These are phyloP conservation scores for Alloplasta piceator DNA, from an alignment of 2,888 invertebrate species.

Conservation along the genomic window DNA sequence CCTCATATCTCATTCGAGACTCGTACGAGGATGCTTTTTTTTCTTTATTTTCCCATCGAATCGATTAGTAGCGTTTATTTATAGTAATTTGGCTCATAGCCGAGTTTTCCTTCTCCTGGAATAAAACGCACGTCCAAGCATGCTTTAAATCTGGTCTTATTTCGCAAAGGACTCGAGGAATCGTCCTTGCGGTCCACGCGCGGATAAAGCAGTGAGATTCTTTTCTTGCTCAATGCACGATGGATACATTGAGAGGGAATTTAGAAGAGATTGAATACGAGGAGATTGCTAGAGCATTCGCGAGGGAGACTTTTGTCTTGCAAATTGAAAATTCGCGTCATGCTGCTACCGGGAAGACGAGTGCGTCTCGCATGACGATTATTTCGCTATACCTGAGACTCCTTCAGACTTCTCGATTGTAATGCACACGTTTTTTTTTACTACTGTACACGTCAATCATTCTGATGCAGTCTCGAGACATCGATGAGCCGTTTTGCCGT, in stretches of 20 bases:
- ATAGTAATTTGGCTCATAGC: conserved; percentile 81
- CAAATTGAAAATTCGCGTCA: conserved; percentile 81
- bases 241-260: not conserved
- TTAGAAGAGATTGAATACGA: not conserved
- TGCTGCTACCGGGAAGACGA: conserved; percentile 81
- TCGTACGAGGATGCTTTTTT: conserved; percentile 62
- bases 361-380: conserved; percentile 77
- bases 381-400: conserved; percentile 20
- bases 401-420: conserved; percentile 28
- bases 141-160: conserved; percentile 28
- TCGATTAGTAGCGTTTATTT: conserved; percentile 79
- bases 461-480: conserved; percentile 45
- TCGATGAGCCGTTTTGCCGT: conserved; percentile 59
- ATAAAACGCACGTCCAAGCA: conserved; percentile 55
- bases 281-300: conserved; percentile 9
- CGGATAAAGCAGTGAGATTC: not conserved
- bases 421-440: conserved; percentile 6
- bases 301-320: conserved; percentile 33
- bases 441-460: conserved; percentile 64
- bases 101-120: conserved; percentile 74
- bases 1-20: conserved; percentile 34
- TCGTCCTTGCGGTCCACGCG: conserved; percentile 79
- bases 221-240: too few relatives aligned
- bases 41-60: conserved; percentile 70
- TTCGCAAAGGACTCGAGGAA: conserved; percentile 75